A percentile compares a stretch with the other conserved stretches of the same genome.
phyloP scores from a whole-genome alignment of 2,888 invertebrate species.

The Xestoiulus laeticollis region DNA sequence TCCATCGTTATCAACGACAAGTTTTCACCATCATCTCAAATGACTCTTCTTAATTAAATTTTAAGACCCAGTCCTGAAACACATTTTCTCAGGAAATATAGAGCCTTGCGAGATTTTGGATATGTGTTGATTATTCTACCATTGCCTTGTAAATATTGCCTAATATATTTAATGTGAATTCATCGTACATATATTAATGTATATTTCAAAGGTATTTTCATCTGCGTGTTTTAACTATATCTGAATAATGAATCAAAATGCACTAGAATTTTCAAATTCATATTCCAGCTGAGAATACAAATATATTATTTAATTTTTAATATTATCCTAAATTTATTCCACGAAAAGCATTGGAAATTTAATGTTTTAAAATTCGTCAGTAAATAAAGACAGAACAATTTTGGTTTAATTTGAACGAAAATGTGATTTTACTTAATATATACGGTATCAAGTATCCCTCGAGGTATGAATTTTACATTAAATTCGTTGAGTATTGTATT shows the following conservation, averaged over 20 bases:
- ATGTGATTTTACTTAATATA: too few species aligned
- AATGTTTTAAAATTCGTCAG: too few species aligned
- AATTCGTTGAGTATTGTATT: too few species aligned
- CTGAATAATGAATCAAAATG: background rate
- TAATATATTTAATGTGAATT: background rate
- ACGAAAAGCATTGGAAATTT: background rate
- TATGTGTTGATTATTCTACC: background rate
- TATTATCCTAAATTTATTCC: background rate
- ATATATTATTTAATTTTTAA: background rate
- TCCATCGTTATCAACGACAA: too few species aligned
- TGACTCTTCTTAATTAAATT: background rate
- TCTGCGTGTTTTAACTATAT: background rate
- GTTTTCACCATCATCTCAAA: too few species aligned
- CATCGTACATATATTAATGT: background rate
- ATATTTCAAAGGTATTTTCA: background rate
- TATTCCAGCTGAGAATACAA: background rate
- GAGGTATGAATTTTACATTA: too few species aligned
- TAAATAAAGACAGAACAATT: too few species aligned
- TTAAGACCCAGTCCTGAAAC: background rate
- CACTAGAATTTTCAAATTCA: too few species aligned
- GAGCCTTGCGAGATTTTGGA: background rate
- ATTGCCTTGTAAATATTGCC: background rate
- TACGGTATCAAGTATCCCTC: too few species aligned
- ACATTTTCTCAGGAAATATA: background rate
- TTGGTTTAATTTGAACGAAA: too few species aligned